Evolutionary conservation across 2,797 vertebrate species (phyloP), one percentile per base, ranked within the genome.

Genomic region (Esox lucius): DNA sequence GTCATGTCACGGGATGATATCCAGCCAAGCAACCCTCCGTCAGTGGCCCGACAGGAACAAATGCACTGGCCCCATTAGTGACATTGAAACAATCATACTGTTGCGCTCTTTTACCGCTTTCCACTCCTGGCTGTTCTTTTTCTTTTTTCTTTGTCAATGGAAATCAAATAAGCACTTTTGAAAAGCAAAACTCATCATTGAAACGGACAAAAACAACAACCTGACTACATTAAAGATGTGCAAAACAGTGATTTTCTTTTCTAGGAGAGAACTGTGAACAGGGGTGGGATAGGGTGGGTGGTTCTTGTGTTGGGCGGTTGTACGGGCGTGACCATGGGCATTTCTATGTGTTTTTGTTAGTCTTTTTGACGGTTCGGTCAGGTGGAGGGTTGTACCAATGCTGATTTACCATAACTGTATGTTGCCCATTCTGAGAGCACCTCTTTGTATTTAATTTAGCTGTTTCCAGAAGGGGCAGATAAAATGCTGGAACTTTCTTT

Each of bases 141-240:
- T 86, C 77, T 86, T 82, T 76, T 74, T 80, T 81, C 82, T 86
- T 79, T 87, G 85, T 90, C 85, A 84, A 86, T 91, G 86, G 87
- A 94, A 90, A 94, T 89, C 46, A 92, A 92, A 91, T 90, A 91
- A 94, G 94, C 94, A 95, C 94, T 94, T 94, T 78, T 22, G 4
- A 90, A 88, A 59, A 59, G 8, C 80, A 87, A 42, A 42, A 89
- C 84, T 82, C 46, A 80, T 81, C 88, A 90, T 90, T 87, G 90
- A 91, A 91, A 84, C 88, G 89, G 83, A 78, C 85, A 90, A 91
- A 42, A 42, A 42, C 39, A 42, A 87, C 84, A 87, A 51, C 90
- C 88, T 85, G 86, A 86, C 90, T 84, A 85, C 86, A 87, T 75
- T 92, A 80, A 83, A 89, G 81, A 86, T 81, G 46, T 3, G 24